A percentile compares a stretch with the other conserved stretches of the same genome.
These are phyloP conservation scores for Maconellicoccus hirsutus DNA, from an alignment of 1,140 invertebrate species.

Conservation along the genomic window DNA sequence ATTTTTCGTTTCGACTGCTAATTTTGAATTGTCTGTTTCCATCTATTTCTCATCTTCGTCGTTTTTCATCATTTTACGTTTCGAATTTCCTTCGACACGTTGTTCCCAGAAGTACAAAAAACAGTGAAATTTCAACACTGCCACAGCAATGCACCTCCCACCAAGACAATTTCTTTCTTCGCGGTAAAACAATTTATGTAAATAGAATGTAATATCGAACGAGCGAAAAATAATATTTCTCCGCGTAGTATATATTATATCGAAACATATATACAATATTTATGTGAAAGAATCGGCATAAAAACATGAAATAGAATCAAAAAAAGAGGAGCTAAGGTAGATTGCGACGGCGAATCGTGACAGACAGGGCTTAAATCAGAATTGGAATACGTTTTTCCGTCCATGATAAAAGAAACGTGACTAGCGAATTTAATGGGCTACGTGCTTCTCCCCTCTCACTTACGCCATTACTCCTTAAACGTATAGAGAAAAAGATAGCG, in stretches of 20 bases:
- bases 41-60: too few relatives aligned
- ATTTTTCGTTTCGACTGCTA: too few relatives aligned
- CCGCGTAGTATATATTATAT: background rate
- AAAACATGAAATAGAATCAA: background rate
- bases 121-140: too few relatives aligned
- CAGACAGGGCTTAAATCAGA: conserved; percentile 7
- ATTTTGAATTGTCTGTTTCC: too few relatives aligned
- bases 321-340: background rate
- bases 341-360: conserved; percentile 7
- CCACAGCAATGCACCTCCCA: too few relatives aligned
- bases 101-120: too few relatives aligned
- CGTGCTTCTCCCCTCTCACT: background rate
- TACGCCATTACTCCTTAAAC: too few relatives aligned
- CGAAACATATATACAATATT: background rate
- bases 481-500: too few relatives aligned
- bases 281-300: background rate
- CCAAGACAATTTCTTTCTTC: too few relatives aligned
- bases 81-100: too few relatives aligned
- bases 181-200: background rate
- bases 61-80: too few relatives aligned
- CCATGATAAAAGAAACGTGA: conserved; percentile 8
- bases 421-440: background rate
- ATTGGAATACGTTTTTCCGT: conserved; percentile 8
- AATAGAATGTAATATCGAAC: conserved; percentile 3
- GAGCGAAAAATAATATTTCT: background rate